Base-by-base conservation (phyloP, 1,140 invertebrate genomes). In the Trigoniulus corallinus region DNA sequence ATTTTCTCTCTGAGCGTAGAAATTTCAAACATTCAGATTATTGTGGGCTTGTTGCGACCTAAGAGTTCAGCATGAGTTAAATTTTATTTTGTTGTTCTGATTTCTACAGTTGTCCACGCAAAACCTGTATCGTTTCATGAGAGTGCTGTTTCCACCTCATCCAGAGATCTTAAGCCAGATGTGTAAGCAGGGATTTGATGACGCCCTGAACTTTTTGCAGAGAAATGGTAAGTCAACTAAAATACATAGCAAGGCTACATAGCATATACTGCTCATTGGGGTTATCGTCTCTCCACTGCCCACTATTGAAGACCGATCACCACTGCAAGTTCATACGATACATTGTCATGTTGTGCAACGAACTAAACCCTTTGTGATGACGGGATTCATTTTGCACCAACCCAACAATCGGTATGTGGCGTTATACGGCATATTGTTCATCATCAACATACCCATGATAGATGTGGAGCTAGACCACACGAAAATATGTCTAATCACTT, bases 181-280 rank as follows among this genome's bases (percentile, higher is more conserved):
- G 79, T 97, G 93, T 64, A 86, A 93, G 60, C 92, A 97, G 71
- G 94, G 92, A 20, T 98, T 97, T 64, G 89, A 96, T 59, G 94
- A 98, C 68, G 88, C 91, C 0, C 71, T 97, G 0, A 75, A 82
- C 49, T 98, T 93, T 69, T 69, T 98, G 44, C 88, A 93, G 56
- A 77, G 81, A 53, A 93, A 94, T 64, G 91, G 71, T 73, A 61
- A 34, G 29, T n/a, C 29, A 34, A 34, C 29, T 7, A 34, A 60
- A 62, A 58, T 2, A 27, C 13, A 52, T 25, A 50, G 40, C 44
- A 15, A 7, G 29, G 7, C 15, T 7, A 34, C 7, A 34, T 34
- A 34, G 46, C 44, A 39, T 1, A 34, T 49, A 1, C 42, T 48
- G 10, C 29, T 20, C 37, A 22, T 10, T 50, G 49, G 4, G 10